Evolutionary conservation across 1,140 invertebrate species (phyloP).

Genomic region (Monochamus saltuarius): DNA sequence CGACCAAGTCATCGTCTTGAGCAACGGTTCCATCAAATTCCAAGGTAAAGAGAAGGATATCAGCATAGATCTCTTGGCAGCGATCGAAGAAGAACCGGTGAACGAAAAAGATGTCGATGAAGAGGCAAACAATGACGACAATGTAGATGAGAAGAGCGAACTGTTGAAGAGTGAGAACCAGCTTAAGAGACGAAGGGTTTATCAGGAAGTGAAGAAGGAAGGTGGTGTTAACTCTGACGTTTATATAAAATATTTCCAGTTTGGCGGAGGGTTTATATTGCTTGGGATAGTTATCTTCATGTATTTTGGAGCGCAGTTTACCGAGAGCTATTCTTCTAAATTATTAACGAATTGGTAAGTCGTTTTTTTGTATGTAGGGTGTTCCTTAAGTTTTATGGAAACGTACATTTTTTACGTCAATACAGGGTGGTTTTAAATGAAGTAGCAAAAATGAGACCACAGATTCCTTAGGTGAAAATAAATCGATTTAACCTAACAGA

Average conservation of each 20-base stretch:
- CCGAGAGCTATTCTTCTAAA: slow-evolving; percentile 33
- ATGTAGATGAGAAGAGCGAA: slow-evolving; percentile 14
- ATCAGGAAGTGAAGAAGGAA: slow-evolving; percentile 37
- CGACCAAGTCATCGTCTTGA: slow-evolving; percentile 65
- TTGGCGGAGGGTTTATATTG: slow-evolving; percentile 36
- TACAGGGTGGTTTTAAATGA: too few species aligned
- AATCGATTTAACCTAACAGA: too few species aligned
- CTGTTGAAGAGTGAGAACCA: slow-evolving; percentile 10
- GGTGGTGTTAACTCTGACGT: slow-evolving; percentile 35
- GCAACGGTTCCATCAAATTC: slow-evolving; percentile 60
- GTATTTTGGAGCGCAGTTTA: slow-evolving; percentile 29
- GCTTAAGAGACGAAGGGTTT: slow-evolving; percentile 25
- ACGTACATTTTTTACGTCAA: too few species aligned
- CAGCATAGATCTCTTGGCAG: slow-evolving; percentile 18
- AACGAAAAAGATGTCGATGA: slow-evolving; percentile 28
- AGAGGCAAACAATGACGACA: slow-evolving; percentile 18
- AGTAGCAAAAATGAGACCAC: too few species aligned
- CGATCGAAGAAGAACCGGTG: slow-evolving; percentile 23
- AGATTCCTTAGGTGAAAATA: too few species aligned
- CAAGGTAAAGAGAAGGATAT: slow-evolving; percentile 23
- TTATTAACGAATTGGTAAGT: slow-evolving; percentile 39
- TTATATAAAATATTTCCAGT: slow-evolving; percentile 37
- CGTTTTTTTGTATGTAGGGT: too few species aligned
- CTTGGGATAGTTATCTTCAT: slow-evolving; percentile 19
- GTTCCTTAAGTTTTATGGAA: too few species aligned